Evolutionary conservation across 2,113 vertebrate genomes (phyloP).

Genomic region (Edolisoma coerulescens): DNA sequence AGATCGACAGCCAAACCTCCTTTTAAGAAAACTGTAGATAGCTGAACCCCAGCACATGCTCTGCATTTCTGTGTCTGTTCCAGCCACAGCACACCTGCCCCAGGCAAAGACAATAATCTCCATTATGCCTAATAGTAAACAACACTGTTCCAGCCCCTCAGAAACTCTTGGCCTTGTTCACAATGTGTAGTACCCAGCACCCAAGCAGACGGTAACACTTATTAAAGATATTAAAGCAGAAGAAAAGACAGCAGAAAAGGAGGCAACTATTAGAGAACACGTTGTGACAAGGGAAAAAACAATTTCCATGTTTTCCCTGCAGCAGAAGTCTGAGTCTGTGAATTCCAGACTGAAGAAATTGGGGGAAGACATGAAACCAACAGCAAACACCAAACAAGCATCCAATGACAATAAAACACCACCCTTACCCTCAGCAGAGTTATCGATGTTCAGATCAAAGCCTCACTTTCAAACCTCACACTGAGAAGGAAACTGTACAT

Average conservation of each 20-base stretch:
- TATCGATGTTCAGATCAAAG: neutral
- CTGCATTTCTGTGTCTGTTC: neutral
- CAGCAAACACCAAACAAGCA: neutral
- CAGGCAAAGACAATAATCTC: constrained; percentile 21
- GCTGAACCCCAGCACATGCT: constrained; percentile 12
- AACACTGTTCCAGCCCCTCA: neutral
- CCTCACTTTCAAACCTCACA: neutral
- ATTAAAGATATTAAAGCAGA: constrained; percentile 3
- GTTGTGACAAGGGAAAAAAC: neutral
- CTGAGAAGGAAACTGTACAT: neutral
- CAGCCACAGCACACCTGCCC: constrained; percentile 15
- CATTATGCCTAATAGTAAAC: constrained; percentile 7
- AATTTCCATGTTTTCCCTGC: neutral
- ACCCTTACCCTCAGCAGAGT: neutral
- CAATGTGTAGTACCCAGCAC: neutral
- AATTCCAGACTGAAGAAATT: neutral
- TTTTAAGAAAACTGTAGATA: neutral
- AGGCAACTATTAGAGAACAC: neutral
- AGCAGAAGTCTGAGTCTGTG: constrained; percentile 11
- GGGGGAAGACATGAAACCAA: neutral
- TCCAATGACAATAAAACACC: neutral
- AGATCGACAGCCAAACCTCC: neutral
- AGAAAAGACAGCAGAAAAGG: neutral
- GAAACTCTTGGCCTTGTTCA: neutral
- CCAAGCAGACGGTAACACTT: constrained; percentile 51